phyloP scores from a whole-genome alignment of 2,797 vertebrate genomes.

The Eulemur coronatus region DNA sequence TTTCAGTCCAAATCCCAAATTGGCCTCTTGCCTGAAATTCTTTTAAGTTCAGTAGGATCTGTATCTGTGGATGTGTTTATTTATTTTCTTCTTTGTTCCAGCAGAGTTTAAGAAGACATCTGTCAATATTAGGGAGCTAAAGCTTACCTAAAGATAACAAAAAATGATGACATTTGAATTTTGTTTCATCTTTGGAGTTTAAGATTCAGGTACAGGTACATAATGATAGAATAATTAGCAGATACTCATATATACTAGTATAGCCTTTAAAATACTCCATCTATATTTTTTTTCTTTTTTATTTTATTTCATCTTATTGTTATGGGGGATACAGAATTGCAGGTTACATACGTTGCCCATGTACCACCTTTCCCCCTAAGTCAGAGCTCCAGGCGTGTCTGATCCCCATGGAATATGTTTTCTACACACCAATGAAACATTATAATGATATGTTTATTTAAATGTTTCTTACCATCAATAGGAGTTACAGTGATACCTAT shows the following conservation, averaged over 20 bases:
- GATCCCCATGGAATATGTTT: not conserved
- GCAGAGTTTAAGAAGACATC: slow-evolving; percentile 18
- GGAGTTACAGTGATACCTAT: not conserved
- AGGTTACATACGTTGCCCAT: no score
- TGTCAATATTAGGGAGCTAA: slow-evolving; percentile 13
- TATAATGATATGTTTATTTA: not conserved
- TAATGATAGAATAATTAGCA: not conserved
- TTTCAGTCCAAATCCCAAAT: slow-evolving; percentile 50
- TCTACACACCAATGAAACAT: not conserved
- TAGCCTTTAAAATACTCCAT: not conserved
- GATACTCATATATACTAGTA: not conserved
- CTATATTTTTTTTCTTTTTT: not conserved
- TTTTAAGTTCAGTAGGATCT: slow-evolving; percentile 58
- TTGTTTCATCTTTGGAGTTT: not conserved
- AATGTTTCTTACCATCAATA: not conserved
- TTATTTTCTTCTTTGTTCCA: slow-evolving; percentile 56
- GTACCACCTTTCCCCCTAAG: no score
- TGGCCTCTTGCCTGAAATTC: slow-evolving; percentile 66
- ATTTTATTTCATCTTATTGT: no score
- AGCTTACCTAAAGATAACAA: slow-evolving; percentile 43
- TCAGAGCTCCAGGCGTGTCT: no score
- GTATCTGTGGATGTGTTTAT: slow-evolving; percentile 51
- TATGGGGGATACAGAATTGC: no score
- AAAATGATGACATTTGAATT: not conserved
- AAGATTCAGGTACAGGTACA: not conserved